These are phyloP conservation scores for Diorhabda elongata DNA, from an alignment of 1,140 invertebrate genomes.

Conservation along the genomic window DNA sequence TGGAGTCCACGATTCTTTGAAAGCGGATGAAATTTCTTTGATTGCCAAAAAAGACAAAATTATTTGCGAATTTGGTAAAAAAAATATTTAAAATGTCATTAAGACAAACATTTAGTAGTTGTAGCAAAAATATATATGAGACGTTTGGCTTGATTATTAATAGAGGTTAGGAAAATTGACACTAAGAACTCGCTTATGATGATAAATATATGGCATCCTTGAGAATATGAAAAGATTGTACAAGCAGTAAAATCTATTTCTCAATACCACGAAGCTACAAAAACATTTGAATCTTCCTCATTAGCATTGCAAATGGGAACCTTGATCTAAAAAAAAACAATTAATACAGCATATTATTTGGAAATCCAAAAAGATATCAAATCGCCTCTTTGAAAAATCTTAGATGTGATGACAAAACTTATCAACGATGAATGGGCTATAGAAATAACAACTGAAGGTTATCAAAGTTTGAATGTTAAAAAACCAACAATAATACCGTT, in stretches of 20 bases:
- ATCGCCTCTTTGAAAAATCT: conserved; percentile 4
- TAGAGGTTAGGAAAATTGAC: conserved; percentile 23
- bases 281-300: conserved; percentile 14
- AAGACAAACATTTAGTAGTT: conserved; percentile 31
- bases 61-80: conserved; percentile 28
- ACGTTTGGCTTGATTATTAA: conserved; percentile 24
- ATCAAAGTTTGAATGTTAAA: conserved; percentile 29
- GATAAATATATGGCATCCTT: conserved; percentile 21
- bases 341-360: conserved; percentile 17
- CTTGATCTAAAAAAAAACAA: background rate
- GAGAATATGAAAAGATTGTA: conserved; percentile 24
- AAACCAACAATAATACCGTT: conserved; percentile 28
- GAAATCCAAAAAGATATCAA: conserved; percentile 31
- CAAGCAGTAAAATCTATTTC: conserved; percentile 8
- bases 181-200: conserved; percentile 5
- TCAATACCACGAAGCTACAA: conserved; percentile 6
- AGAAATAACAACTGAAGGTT: conserved; percentile 40
- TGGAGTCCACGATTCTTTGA: conserved; percentile 19
- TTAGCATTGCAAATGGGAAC: no score
- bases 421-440: conserved; percentile 40
- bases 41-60: conserved; percentile 29
- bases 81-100: conserved; percentile 20
- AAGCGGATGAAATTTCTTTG: conserved; percentile 29
- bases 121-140: conserved; percentile 32
- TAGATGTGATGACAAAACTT: conserved; percentile 37